Percentiles rank a stretch among this genome's conserved stretches.
Conservation (phyloP, 2,888 invertebrate species). For the Geotrupes spiniger region DNA sequence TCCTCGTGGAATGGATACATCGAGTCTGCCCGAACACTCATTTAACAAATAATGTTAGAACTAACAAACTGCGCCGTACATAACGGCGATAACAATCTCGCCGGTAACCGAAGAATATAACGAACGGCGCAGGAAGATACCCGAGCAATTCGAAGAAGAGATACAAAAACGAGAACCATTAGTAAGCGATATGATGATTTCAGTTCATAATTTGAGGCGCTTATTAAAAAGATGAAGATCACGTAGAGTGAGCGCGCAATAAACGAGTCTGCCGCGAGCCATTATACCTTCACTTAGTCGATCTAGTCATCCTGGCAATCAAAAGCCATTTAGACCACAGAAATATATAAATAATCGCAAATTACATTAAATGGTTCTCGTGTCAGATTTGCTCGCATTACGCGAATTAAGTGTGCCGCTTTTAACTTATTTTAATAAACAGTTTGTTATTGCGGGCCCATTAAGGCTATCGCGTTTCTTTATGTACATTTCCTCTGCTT, state of each 20-base stretch:
- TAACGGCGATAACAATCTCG: no score
- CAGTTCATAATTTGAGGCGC: constrained; percentile 14
- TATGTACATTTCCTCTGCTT: constrained; percentile 6
- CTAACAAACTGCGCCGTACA: no score
- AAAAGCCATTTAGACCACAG: constrained; percentile 21
- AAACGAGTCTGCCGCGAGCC: constrained; percentile 10
- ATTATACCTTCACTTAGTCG: constrained; percentile 19
- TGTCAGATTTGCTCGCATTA: constrained; percentile 16
- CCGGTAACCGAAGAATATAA: no score
- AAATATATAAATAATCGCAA: constrained; percentile 19
- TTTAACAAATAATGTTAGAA: no score
- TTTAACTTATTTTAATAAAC: constrained; percentile 20
- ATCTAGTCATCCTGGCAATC: constrained; percentile 24
- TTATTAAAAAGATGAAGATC: constrained; percentile 22
- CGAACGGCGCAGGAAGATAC: neutral
- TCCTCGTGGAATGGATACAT: no score
- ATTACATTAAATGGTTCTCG: constrained; percentile 16
- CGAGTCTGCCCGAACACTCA: no score
- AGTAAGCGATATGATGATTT: constrained; percentile 1
- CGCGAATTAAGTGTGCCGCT: constrained; percentile 10
- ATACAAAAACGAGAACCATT: neutral
- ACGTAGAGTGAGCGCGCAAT: constrained; percentile 11
- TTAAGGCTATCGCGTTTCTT: constrained; percentile 5
- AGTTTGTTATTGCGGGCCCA: constrained; percentile 9
- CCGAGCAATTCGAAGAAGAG: neutral